Evolutionary conservation across 2,113 vertebrate species (phyloP).

Genomic region (Rafetus swinhoei): DNA sequence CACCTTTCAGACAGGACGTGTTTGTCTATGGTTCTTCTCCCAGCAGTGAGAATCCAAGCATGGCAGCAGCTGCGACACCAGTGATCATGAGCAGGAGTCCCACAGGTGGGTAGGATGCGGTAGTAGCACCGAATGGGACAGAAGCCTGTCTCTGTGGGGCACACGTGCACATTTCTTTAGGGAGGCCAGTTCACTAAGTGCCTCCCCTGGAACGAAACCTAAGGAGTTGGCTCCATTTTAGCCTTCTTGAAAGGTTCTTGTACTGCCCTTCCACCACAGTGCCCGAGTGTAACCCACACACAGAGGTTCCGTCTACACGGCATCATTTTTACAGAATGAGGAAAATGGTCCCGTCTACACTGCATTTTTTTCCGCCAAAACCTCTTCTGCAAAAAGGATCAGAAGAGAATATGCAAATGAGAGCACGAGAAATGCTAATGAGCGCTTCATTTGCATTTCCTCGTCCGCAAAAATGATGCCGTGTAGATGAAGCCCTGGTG

Average conservation of each 20-base stretch:
- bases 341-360: too few relatives aligned
- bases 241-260: not conserved
- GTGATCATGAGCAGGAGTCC: conserved; percentile 91
- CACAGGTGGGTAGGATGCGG: conserved; percentile 80
- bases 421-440: too few relatives aligned
- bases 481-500: too few relatives aligned
- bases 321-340: too few relatives aligned
- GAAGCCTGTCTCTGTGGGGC: not conserved
- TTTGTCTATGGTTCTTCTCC: conserved; percentile 84
- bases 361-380: too few relatives aligned
- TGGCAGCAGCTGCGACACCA: conserved; percentile 78
- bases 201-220: not conserved
- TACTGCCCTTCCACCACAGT: not conserved
- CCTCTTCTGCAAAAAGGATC: too few relatives aligned
- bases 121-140: rapidly evolving
- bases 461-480: too few relatives aligned
- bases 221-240: not conserved
- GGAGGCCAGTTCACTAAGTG: not conserved
- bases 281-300: not conserved
- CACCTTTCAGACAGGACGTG: conserved; percentile 84
- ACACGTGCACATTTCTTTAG: not conserved
- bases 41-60: conserved; percentile 77
- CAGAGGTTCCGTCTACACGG: too few relatives aligned
- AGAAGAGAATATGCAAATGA: too few relatives aligned
- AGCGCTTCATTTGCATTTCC: too few relatives aligned